Conservation (phyloP, 2,113 vertebrate genomes). For the Hyaena hyaena region DNA sequence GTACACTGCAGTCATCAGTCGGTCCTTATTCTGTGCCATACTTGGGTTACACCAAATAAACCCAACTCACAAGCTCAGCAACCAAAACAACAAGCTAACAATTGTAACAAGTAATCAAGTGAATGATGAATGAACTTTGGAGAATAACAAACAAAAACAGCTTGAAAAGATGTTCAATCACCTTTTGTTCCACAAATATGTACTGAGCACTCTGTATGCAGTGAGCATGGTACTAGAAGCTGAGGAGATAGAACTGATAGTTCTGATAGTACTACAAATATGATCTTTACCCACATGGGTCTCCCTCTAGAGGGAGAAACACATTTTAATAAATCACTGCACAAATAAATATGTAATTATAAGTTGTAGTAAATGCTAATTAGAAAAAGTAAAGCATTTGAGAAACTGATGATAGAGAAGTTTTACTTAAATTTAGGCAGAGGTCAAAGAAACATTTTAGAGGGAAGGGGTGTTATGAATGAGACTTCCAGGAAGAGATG, state of each 20-base stretch:
- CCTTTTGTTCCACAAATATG: not conserved
- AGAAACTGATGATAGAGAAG: not conserved
- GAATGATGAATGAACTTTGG: not conserved
- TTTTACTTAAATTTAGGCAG: not conserved
- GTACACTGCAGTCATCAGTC: not conserved
- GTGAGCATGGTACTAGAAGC: not conserved
- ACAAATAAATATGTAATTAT: not conserved
- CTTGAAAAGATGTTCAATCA: not conserved
- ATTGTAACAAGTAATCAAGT: not conserved
- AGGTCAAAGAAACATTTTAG: not conserved
- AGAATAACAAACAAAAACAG: slow-evolving; percentile 38
- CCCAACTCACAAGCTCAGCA: not conserved
- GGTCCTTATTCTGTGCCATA: not conserved
- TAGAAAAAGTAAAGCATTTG: not conserved
- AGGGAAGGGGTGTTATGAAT: not conserved
- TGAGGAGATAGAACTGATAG: not conserved
- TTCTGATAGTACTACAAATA: no score
- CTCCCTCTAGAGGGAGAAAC: not conserved
- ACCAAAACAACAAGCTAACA: not conserved
- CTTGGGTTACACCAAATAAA: not conserved
- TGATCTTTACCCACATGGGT: not conserved
- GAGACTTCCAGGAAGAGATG: not conserved
- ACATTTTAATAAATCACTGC: not conserved
- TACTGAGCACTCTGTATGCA: not conserved
- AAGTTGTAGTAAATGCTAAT: not conserved